Percentiles rank a stretch among this genome's conserved stretches.
These are phyloP conservation scores for Adelphocoris suturalis DNA, from an alignment of 2,888 invertebrate genomes.

Conservation along the genomic window DNA sequence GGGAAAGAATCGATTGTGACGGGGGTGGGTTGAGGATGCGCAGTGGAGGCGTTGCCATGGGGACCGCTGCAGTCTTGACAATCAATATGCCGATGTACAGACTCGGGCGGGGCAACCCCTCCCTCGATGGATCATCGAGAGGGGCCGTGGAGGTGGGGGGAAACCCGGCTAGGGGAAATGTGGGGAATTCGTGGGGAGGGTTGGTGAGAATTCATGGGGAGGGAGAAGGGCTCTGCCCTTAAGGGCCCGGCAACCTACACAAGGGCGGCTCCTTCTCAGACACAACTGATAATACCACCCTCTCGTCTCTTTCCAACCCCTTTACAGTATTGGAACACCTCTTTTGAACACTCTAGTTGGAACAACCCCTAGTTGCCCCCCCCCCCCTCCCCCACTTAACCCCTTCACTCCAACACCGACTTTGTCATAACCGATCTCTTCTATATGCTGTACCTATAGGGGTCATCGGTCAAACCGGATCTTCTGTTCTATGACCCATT, in stretches of 20 bases:
- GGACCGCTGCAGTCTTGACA: conserved; percentile 71
- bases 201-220: not conserved
- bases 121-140: conserved; percentile 59
- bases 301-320: not conserved
- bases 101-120: conserved; percentile 49
- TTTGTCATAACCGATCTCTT: not conserved
- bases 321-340: conserved; percentile 3
- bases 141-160: not conserved
- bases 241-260: conserved; percentile 38
- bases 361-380: no score
- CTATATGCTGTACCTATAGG: not conserved
- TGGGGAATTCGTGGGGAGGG: not conserved
- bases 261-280: conserved; percentile 45
- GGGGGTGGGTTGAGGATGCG: conserved; percentile 67
- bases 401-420: no score
- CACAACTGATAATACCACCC: conserved; percentile 29
- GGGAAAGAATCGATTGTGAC: conserved; percentile 48
- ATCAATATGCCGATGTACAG: conserved; percentile 71
- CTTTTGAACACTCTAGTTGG: not conserved
- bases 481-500: not conserved
- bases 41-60: conserved; percentile 68
- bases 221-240: conserved; percentile 22
- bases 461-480: not conserved
- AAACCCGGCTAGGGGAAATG: not conserved
- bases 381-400: no score